A percentile compares a stretch with the other conserved stretches of the same genome.
phyloP scores from a whole-genome alignment of 2,888 invertebrate genomes.

The Seira ritae region DNA sequence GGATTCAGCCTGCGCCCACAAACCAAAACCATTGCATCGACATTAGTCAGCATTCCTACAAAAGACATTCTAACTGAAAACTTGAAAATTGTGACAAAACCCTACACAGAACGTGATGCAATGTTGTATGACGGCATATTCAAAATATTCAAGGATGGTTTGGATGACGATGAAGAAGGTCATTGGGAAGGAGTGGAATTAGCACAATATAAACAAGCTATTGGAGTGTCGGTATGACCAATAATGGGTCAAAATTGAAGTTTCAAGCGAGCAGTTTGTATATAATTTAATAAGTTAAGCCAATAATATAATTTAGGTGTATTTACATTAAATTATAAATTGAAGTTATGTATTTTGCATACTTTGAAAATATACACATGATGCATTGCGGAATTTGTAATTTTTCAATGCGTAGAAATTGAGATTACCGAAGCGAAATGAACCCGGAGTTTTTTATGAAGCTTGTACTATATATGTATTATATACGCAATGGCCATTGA shows the following conservation, averaged over 20 bases:
- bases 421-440: too few relatives aligned
- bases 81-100: conserved; percentile 81
- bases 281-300: too few relatives aligned
- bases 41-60: conserved; percentile 87
- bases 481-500: conserved; percentile 13
- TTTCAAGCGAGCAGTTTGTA: too few relatives aligned
- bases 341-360: too few relatives aligned
- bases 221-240: not conserved
- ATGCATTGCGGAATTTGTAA: too few relatives aligned
- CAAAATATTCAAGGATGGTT: conserved; percentile 78
- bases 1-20: conserved; percentile 67
- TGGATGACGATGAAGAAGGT: conserved; percentile 68
- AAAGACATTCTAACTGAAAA: conserved; percentile 81
- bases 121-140: conserved; percentile 81
- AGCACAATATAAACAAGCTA: conserved; percentile 76
- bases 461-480: too few relatives aligned
- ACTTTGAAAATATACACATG: not conserved
- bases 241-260: not conserved
- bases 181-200: conserved; percentile 84
- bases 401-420: too few relatives aligned
- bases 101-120: conserved; percentile 82
- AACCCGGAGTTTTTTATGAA: too few relatives aligned
- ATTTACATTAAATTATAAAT: too few relatives aligned
- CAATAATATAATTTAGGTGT: too few relatives aligned
- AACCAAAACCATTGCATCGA: conserved; percentile 80